Percentiles rank a stretch among this genome's conserved stretches.
Evolutionary conservation across 1,140 invertebrate species (phyloP).

Genomic region (Heliconius hermathena): DNA sequence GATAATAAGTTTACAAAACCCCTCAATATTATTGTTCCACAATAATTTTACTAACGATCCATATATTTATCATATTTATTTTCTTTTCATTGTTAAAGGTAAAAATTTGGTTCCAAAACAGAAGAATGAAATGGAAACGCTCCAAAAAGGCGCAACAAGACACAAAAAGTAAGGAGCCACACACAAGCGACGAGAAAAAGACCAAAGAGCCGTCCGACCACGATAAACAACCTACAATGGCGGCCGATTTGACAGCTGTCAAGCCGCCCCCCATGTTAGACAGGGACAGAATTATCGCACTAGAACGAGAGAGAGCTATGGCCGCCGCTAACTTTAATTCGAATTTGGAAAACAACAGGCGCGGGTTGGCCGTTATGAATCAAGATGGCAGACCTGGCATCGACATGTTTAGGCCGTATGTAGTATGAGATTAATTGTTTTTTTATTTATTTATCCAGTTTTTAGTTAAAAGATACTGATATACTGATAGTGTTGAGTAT

Average conservation of each 20-base stretch:
- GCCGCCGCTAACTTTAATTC: constrained; percentile 78
- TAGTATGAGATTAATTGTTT: constrained; percentile 76
- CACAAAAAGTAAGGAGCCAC: constrained; percentile 78
- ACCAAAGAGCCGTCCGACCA: constrained; percentile 57
- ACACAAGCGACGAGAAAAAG: constrained; percentile 65
- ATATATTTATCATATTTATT: neutral
- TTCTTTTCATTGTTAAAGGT: constrained; percentile 84
- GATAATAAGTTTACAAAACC: too few relatives aligned
- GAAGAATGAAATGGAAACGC: constrained; percentile 97
- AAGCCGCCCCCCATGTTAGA: constrained; percentile 70
- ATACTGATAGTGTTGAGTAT: constrained; percentile 5
- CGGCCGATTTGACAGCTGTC: constrained; percentile 75
- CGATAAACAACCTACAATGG: constrained; percentile 63
- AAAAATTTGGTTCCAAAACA: constrained; percentile 98
- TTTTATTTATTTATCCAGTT: constrained; percentile 52
- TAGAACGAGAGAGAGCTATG: constrained; percentile 74
- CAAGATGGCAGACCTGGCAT: constrained; percentile 75
- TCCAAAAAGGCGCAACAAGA: constrained; percentile 96
- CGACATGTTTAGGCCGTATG: constrained; percentile 81
- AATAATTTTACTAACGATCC: neutral
- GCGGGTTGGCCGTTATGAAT: constrained; percentile 71
- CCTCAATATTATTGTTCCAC: neutral
- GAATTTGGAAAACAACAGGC: constrained; percentile 76
- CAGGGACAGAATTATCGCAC: constrained; percentile 79
- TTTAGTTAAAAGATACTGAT: constrained; percentile 32